Conservation (phyloP, 2,797 vertebrate genomes). For the Botia almorhae region DNA sequence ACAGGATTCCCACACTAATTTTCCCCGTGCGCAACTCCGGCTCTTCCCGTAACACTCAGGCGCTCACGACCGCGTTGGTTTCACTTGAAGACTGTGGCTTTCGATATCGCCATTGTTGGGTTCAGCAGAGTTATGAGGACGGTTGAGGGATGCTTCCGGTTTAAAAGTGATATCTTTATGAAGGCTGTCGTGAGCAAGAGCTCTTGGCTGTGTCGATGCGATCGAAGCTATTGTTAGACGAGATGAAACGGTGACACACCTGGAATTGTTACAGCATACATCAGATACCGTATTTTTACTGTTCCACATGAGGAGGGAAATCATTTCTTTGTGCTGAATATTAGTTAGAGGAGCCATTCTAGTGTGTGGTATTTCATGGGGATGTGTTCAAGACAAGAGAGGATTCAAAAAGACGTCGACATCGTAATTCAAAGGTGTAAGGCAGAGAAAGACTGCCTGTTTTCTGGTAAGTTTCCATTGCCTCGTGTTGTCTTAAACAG, state of each 20-base stretch:
- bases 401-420: constrained; percentile 93
- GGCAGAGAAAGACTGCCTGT: constrained; percentile 88
- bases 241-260: constrained; percentile 64
- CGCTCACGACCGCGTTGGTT: constrained; percentile 45
- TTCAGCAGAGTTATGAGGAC: constrained; percentile 61
- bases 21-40: constrained; percentile 2
- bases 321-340: constrained; percentile 41
- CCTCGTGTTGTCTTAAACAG: constrained; percentile 26
- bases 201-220: constrained; percentile 47
- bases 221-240: constrained; percentile 56
- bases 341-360: constrained; percentile 66
- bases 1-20: constrained; percentile 35
- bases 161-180: constrained; percentile 56
- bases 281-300: constrained; percentile 38
- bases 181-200: constrained; percentile 56
- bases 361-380: constrained; percentile 86
- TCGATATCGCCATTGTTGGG: constrained; percentile 66
- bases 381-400: constrained; percentile 93
- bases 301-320: constrained; percentile 39
- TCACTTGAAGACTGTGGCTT: constrained; percentile 64
- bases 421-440: constrained; percentile 89
- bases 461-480: constrained; percentile 83
- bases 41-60: constrained; percentile 6
- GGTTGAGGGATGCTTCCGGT: constrained; percentile 61
- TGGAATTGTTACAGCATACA: constrained; percentile 55